Base-by-base conservation (phyloP, 2,113 vertebrate genomes). In the Urocolius indicus region DNA sequence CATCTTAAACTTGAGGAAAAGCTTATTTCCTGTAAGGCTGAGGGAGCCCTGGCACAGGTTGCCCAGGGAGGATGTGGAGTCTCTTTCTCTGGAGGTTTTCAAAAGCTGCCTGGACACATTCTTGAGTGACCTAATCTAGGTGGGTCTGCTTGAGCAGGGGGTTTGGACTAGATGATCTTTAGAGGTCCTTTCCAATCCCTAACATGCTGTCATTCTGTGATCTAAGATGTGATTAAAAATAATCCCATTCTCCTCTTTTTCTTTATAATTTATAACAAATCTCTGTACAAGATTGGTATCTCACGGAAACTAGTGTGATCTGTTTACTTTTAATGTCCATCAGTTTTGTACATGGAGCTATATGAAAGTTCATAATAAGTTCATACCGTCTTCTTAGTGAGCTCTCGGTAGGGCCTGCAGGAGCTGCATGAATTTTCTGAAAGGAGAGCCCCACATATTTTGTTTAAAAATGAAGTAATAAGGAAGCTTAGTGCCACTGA, bases 261-360 rank as follows among this genome's bases (percentile, higher is more conserved):
- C 21, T 85, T 79, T n/a, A 32, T 43, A 0, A 48, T 27, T 75
- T 48, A 4, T 69, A 74, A 27, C 17, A 62, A 58, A 69, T 58
- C 49, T 19, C 16, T 74, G 1, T 38, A 7, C 61, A 38, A 72
- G 2, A 19, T 51, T 46, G n/a, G 4, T 55, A 13, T 71, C 84
- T 62, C 2, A 1, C 38, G 20, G 54, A 55, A 66, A 81, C 23
- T n/a, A 58, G 27, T 6, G 5, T 5, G 0, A 4, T 38, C 29
- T 51, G 8, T 41, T 91, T 75, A 38, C 27, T 82, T 75, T 48
- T 38, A 77, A 41, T 4, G 0, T 57, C n/a, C 11, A 22, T 3
- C 26, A 46, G 24, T 65, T 91, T 62, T 54, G 7, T 71, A 5
- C 62, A 20, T 30, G 20, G 36, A 84, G 30, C 45, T 84, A 3